Base-by-base conservation (phyloP, 2,888 invertebrate genomes). In the Ariolimax columbianus region DNA sequence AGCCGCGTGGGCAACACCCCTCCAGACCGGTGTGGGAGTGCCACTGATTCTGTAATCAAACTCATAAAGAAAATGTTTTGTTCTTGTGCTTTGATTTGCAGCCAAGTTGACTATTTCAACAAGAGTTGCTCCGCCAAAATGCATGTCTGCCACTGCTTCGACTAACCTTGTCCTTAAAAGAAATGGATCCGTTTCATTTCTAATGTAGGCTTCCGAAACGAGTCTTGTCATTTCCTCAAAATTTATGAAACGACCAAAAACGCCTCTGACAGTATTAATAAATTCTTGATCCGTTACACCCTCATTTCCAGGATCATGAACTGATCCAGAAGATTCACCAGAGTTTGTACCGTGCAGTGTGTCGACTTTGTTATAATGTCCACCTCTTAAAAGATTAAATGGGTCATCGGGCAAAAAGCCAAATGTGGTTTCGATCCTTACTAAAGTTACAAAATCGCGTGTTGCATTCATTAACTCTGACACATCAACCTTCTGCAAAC, bases 371-470 rank as follows among this genome's bases (percentile, higher is more conserved):
- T 66, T 66, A 26, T 80, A 66, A 2, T 33, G 51, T 9, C 80
- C 80, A 38, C 33, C 33, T 38, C 51, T 30, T 30, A 47, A 33
- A 33, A 84, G 30, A 26, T 73, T 33, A 23, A 38, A 17, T 7
- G 84, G 84, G n/a, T 66, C 63, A 14, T 84, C 84, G 9, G 84
- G 84, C 43, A 84, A 38, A 51, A 84, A 84, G 2, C 80, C 79
- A 40, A 84, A 84, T 23, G 30, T 73, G 23, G 30, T 73, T 63
- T 84, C 84, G 0, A 84, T 80, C 6, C 40, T 1, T 14, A 80
- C 80, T 14, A 0, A 33, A 19, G 84, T 84, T 55, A 79, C 72
- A 9, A 38, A 7, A 36, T n/a, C 55, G 17, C 14, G 7, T 7
- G 47, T 70, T 6, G 68, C 68, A 38, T 66, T 66, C 2, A 19